Evolutionary conservation across 2,113 vertebrate species (phyloP).

Genomic region (Rhabdomys dilectus): DNA sequence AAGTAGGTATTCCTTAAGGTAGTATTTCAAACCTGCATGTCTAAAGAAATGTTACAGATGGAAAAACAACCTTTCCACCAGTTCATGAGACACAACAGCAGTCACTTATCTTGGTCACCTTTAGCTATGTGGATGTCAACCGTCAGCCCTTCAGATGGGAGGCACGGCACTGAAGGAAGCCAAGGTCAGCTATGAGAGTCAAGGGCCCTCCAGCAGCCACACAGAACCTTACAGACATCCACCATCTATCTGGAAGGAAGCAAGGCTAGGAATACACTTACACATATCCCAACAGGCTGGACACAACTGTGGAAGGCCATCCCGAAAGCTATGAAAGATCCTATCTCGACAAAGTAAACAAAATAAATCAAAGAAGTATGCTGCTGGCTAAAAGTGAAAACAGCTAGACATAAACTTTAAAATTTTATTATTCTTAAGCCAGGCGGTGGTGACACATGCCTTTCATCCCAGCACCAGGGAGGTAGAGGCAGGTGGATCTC

Average conservation of each 20-base stretch:
- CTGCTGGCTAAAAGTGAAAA: conserved; percentile 49
- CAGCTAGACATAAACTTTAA: not conserved
- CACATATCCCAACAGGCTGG: not conserved
- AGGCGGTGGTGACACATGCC: not conserved
- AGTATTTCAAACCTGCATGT: conserved; percentile 13
- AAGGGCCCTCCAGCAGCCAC: not conserved
- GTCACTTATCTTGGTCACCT: not conserved
- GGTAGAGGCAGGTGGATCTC: not conserved
- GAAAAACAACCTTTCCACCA: not conserved
- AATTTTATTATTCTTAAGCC: not conserved
- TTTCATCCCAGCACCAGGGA: not conserved
- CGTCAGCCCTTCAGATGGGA: not conserved
- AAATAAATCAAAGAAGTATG: not conserved
- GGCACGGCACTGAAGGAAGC: not conserved
- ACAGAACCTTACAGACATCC: not conserved
- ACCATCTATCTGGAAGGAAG: not conserved
- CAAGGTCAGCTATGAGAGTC: not conserved
- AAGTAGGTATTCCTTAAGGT: conserved; percentile 30
- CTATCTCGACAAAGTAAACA: not conserved
- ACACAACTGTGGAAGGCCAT: not conserved
- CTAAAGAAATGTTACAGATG: conserved; percentile 26
- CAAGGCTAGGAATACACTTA: not conserved
- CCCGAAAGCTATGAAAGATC: not conserved
- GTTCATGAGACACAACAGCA: not conserved
- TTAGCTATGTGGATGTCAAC: not conserved